Conservation (phyloP, 1,140 invertebrate species). For the Batillaria attramentaria region DNA sequence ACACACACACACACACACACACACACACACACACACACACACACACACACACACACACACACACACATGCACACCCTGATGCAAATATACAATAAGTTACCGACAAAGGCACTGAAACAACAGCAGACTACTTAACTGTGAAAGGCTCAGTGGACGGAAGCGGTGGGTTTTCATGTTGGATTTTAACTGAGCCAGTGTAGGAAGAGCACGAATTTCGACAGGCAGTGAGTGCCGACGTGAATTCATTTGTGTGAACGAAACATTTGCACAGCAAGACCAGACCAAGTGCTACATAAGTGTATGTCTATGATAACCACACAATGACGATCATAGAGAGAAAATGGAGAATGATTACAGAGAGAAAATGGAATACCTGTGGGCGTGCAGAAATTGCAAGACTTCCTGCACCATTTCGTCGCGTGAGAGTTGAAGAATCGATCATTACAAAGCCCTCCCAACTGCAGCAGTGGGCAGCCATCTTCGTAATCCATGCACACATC, state of each 20-base stretch:
- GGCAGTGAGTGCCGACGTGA: too few relatives aligned
- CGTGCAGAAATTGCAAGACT: conserved; percentile 19
- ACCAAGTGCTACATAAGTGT: neutral
- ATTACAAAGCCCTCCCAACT: conserved; percentile 1
- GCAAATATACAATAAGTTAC: too few relatives aligned
- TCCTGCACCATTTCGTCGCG: conserved; percentile 1
- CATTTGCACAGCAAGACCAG: neutral
- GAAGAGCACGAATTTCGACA: neutral
- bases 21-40: too few relatives aligned
- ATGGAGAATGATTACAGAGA: neutral
- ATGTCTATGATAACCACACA: neutral
- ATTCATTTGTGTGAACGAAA: neutral
- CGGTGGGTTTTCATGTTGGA: too few relatives aligned
- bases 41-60: too few relatives aligned
- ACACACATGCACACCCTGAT: too few relatives aligned
- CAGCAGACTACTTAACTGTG: too few relatives aligned
- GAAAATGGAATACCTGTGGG: neutral
- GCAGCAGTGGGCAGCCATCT: conserved; percentile 1
- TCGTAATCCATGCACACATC: conserved; percentile 23
- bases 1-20: too few relatives aligned
- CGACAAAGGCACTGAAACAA: too few relatives aligned
- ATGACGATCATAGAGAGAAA: neutral
- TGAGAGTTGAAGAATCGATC: neutral
- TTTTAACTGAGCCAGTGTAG: neutral
- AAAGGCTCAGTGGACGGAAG: too few relatives aligned